These are phyloP conservation scores for Coluber constrictor DNA, from an alignment of 2,797 vertebrate species.

Conservation along the genomic window DNA sequence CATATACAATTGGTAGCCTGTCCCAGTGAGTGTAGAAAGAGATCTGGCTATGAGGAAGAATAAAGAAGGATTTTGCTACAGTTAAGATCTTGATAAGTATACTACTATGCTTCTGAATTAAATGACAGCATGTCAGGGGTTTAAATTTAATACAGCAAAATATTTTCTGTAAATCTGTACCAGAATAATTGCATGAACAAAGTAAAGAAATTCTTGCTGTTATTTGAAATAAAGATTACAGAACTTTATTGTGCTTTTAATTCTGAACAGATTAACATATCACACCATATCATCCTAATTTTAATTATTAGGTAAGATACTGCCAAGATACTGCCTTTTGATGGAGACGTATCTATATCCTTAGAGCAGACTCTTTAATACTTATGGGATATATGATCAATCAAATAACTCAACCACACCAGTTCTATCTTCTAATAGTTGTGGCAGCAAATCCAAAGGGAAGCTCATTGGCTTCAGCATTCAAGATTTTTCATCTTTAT, in stretches of 20 bases:
- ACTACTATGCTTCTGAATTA: neutral
- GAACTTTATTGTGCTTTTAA: neutral
- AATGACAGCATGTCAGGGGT: neutral
- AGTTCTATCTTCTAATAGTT: neutral
- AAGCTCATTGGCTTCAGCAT: neutral
- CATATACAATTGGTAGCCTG: neutral
- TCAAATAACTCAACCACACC: neutral
- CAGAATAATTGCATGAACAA: neutral
- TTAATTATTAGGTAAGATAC: neutral
- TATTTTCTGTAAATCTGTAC: neutral
- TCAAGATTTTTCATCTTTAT: neutral
- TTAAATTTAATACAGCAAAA: neutral
- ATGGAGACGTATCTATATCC: neutral
- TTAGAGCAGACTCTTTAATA: neutral
- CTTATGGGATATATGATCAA: neutral
- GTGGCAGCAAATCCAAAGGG: neutral
- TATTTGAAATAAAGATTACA: neutral
- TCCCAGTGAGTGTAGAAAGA: neutral
- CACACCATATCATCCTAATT: neutral
- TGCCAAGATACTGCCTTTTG: neutral
- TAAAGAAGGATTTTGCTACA: neutral
- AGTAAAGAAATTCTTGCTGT: neutral
- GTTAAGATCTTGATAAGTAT: neutral
- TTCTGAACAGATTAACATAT: neutral
- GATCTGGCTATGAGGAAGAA: neutral